Evolutionary conservation across 2,888 invertebrate species (phyloP), one percentile per base, ranked within the genome.

Genomic region (Dynastes tityus): DNA sequence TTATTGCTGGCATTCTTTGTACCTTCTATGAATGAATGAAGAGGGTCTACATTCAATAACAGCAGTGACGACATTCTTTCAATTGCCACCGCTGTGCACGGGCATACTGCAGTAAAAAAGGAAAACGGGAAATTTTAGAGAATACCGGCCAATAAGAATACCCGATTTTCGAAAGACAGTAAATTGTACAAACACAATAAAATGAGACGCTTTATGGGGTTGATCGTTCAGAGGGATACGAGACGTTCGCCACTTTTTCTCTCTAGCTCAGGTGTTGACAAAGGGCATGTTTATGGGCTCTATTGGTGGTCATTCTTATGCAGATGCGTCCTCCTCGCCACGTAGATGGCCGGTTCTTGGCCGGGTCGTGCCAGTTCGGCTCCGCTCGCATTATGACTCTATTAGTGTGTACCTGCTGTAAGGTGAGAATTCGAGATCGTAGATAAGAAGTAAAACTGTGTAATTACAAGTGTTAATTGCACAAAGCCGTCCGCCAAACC

Each of bases 161-260:
- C 51, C 68, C 65, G 70, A 73, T 68, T 61, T 76, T 40, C 53
- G 49, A 70, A 70, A 84, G 85, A 85, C 86, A 45, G 40, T 86
- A 87, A 87, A 87, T 86, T 84, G 86, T 84, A 84, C 84, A 86
- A 87, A 86, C 84, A 87, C 87, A 87, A 87, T 87, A 87, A 87
- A 86, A 84, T 85, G 84, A 86, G 83, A 86, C 84, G 84, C 85
- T 88, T 88, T 88, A 87, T 87, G 87, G 85, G 82, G 83, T 80
- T 80, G 83, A 84, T 83, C 84, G 83, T 84, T 82, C 85, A 82
- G 85, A 84, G 85, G 84, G 40, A 83, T 82, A 61, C 9, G 2
- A 61, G 27, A 29, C 40, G 73, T 13, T 13, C 45, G 58, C 22
- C 58, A 32, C 40, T 61, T 29, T 61, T 45, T 61, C 61, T 45